A percentile compares a stretch with the other conserved stretches of the same genome.
Conservation (phyloP, 2,113 vertebrate genomes). For the Abramis brama region DNA sequence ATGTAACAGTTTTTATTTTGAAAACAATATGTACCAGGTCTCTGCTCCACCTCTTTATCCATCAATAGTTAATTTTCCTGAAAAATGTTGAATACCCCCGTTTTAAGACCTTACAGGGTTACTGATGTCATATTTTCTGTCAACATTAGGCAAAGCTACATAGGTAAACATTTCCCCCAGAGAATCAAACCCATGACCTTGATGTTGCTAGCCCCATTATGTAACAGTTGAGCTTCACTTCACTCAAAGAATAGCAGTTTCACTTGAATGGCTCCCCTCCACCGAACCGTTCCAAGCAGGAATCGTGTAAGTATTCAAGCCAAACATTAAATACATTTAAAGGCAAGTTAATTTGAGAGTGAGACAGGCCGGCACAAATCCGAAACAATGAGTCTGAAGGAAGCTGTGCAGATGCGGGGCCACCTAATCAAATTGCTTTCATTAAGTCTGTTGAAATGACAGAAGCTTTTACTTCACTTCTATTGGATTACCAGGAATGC, state of each 20-base stretch:
- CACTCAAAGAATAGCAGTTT: neutral
- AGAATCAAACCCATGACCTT: conserved; percentile 11
- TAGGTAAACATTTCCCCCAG: neutral
- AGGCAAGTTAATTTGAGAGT: conserved; percentile 53
- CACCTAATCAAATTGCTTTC: conserved; percentile 67
- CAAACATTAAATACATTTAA: conserved; percentile 54
- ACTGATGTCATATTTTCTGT: too few relatives aligned
- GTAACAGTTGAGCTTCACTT: neutral
- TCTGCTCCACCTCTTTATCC: too few relatives aligned
- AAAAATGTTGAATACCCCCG: too few relatives aligned
- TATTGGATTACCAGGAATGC: conserved; percentile 68
- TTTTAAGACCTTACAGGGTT: too few relatives aligned
- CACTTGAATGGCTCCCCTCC: neutral
- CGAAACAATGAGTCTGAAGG: conserved; percentile 62
- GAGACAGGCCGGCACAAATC: conserved; percentile 61
- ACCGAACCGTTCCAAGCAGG: neutral
- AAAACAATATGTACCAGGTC: too few relatives aligned
- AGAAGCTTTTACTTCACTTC: conserved; percentile 65
- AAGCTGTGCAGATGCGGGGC: conserved; percentile 47
- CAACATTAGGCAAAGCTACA: neutral
- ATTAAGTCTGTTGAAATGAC: conserved; percentile 66
- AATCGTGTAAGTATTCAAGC: conserved; percentile 33
- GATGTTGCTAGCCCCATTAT: neutral
- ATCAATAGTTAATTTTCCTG: too few relatives aligned
- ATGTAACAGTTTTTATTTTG: too few relatives aligned